Evolutionary conservation across 2,113 vertebrate species (phyloP), one percentile per base, ranked within the genome.

Genomic region (Ammodramus savannarum): DNA sequence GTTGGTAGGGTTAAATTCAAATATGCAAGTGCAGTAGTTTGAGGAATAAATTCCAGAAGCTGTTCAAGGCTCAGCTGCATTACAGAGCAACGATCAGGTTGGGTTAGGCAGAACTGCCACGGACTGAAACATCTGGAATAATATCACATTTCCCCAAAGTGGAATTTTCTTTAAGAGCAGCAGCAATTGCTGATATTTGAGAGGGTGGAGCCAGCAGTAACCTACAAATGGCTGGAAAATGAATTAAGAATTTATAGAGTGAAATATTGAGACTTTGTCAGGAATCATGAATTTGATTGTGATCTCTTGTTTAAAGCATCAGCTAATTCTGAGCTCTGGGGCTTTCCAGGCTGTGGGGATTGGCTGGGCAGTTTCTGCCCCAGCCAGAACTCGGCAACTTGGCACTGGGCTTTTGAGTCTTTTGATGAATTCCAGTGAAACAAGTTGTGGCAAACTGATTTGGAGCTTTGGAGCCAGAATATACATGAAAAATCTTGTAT

Each of bases 361-460:
- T 49, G 59, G 59, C 51, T 8, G 72, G 90, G 43, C 75, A 86
- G 67, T 32, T 80, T n/a, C 13, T 1, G 8, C 46, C 0, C 14
- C 55, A 84, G 71, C 87, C 79, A 26, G 51, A 89, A 67, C 75
- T 79, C 2, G 0, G 51, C 68, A 86, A 65, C 68, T 87, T 93
- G 94, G 92, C 90, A 31, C 87, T 91, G 66, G 90, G 76, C 51
- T 94, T 94, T 61, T 88, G 11, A 83, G 79, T 69, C 95, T 94
- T 90, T 80, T 32, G 69, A 91, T 93, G 84, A 93, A 85, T 94
- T 97, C 94, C 96, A 95, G 89, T 81, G 91, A 97, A 93, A 97
- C 97, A 96, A 96, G 97, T 97, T 73, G 61, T 95, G 96, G 97
- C 97, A 74, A 97, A 96, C 92, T 79, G 85, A 96, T 76, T 74